Percentiles rank a stretch among this genome's conserved stretches.
These are phyloP conservation scores for Pyrrhosoma nymphula DNA, from an alignment of 2,888 invertebrate genomes.

Conservation along the genomic window DNA sequence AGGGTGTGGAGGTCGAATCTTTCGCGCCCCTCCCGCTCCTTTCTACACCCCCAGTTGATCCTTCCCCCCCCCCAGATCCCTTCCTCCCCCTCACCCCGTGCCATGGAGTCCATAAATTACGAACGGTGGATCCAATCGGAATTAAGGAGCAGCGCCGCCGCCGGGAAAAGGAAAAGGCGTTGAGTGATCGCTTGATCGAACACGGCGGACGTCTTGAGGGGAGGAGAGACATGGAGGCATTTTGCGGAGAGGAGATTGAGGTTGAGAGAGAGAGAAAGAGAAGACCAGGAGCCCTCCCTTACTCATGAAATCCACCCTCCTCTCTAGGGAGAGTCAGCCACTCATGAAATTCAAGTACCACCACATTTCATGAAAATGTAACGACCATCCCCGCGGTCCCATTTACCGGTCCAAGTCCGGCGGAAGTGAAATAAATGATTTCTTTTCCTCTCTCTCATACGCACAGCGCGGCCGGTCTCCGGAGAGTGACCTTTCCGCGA, in stretches of 20 bases:
- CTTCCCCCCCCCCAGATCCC: no score
- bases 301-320: no score
- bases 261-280: neutral
- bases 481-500: no score
- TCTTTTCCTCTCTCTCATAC: neutral
- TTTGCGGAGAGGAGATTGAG: neutral
- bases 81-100: no score
- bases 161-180: neutral
- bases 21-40: neutral
- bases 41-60: no score
- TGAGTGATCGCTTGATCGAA: neutral
- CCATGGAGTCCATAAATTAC: neutral
- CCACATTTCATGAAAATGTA: neutral
- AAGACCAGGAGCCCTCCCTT: no score
- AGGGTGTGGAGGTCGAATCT: neutral
- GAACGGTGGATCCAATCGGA: neutral
- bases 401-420: neutral
- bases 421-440: neutral
- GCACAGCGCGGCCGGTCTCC: no score
- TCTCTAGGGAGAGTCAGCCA: neutral
- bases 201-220: neutral
- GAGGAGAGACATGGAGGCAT: neutral
- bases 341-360: neutral
- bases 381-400: neutral
- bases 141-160: neutral